Evolutionary conservation across 2,888 invertebrate genomes (phyloP).

Genomic region (Arge pagana): DNA sequence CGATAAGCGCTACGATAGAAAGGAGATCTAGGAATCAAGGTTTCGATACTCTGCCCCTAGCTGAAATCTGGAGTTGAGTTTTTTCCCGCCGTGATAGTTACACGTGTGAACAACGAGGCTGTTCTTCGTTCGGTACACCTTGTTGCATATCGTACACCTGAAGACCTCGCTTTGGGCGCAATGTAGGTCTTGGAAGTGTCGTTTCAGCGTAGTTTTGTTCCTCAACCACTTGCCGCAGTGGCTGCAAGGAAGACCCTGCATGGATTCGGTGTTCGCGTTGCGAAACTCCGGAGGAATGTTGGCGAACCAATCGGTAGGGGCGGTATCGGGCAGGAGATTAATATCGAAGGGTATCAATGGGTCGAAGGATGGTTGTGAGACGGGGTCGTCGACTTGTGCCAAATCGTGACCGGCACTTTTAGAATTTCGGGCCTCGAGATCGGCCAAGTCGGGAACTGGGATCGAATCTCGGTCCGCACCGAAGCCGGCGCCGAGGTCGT

Average conservation of each 20-base stretch:
- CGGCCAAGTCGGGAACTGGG: constrained; percentile 25
- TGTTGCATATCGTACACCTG: constrained; percentile 47
- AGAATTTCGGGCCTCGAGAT: too few relatives aligned
- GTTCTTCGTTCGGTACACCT: constrained; percentile 49
- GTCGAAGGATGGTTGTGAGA: constrained; percentile 2
- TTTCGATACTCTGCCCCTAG: too few relatives aligned
- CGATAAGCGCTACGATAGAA: too few relatives aligned
- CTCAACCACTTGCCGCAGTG: constrained; percentile 49
- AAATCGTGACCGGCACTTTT: too few relatives aligned
- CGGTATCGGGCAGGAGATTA: constrained; percentile 6
- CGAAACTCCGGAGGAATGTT: constrained; percentile 11
- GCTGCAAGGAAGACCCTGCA: constrained; percentile 42
- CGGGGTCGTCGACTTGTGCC: too few relatives aligned
- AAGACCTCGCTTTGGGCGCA: constrained; percentile 46
- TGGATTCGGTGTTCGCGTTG: constrained; percentile 18
- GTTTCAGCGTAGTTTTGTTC: constrained; percentile 46
- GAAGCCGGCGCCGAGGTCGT: constrained; percentile 15
- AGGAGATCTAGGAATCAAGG: too few relatives aligned
- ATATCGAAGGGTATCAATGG: constrained; percentile 1
- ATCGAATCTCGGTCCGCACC: constrained; percentile 13
- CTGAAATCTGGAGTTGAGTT: neutral
- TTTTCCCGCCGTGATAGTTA: constrained; percentile 48
- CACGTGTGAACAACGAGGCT: constrained; percentile 50
- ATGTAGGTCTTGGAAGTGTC: constrained; percentile 49
- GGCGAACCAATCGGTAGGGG: constrained; percentile 14